Evolutionary conservation across 2,113 vertebrate genomes (phyloP).

Genomic region (Chiloscyllium plagiosum): DNA sequence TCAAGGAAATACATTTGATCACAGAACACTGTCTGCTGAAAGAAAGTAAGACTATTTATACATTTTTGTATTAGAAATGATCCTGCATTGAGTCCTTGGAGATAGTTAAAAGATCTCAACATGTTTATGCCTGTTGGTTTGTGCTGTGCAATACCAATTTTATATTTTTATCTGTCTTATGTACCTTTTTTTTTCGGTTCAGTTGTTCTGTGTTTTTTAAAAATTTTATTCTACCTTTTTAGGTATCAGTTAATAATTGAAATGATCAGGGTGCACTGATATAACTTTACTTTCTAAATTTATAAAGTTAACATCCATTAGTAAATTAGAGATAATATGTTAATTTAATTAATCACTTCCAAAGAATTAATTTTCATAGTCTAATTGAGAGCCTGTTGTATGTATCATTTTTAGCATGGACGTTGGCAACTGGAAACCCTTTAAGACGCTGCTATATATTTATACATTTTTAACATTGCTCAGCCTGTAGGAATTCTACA

Average conservation of each 20-base stretch:
- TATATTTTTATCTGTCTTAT: slow-evolving; percentile 32
- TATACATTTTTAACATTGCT: slow-evolving; percentile 37
- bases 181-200: slow-evolving; percentile 1
- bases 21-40: background rate
- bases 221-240: slow-evolving; percentile 32
- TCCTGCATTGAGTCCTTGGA: background rate
- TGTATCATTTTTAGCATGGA: background rate
- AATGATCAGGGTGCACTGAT: slow-evolving; percentile 36
- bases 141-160: slow-evolving; percentile 34
- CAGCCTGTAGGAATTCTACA: slow-evolving; percentile 24
- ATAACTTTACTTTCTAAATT: slow-evolving; percentile 27
- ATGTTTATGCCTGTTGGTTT: slow-evolving; percentile 27
- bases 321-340: background rate
- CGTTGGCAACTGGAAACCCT: slow-evolving; percentile 31
- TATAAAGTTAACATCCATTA: slow-evolving; percentile 7
- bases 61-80: slow-evolving; percentile 61
- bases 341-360: slow-evolving; percentile 34
- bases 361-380: slow-evolving; percentile 29
- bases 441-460: slow-evolving; percentile 37
- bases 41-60: slow-evolving; percentile 22
- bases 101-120: slow-evolving; percentile 11
- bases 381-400: slow-evolving; percentile 25
- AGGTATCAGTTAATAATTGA: slow-evolving; percentile 25
- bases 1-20: slow-evolving; percentile 59
- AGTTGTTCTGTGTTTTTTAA: slow-evolving; percentile 19